A percentile compares a stretch with the other conserved stretches of the same genome.
These are phyloP conservation scores for Turritopsis rubra DNA, from an alignment of 30 jellyfish, hydroid and myxozoan species.

Conservation along the genomic window DNA sequence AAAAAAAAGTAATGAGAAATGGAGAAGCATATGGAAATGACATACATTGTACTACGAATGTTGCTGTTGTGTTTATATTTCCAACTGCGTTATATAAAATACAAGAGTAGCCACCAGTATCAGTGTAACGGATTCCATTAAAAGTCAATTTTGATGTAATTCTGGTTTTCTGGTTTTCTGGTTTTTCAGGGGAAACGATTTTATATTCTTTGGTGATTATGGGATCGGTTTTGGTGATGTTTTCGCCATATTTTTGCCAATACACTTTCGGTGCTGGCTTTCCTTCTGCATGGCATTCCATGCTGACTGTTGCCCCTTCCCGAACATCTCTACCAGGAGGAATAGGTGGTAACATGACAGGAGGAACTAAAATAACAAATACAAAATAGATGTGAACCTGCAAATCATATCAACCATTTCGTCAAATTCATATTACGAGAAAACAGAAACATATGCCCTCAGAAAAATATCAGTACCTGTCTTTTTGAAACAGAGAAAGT, in stretches of 20 bases:
- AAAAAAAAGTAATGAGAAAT: not conserved
- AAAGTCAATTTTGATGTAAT: slow-evolving; percentile 15
- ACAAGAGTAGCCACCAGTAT: slow-evolving; percentile 61
- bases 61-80: not conserved
- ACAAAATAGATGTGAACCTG: not conserved
- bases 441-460: too few relatives aligned
- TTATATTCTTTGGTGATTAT: not conserved
- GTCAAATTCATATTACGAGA: not conserved
- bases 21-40: not conserved
- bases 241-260: slow-evolving; percentile 41
- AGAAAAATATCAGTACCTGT: too few relatives aligned
- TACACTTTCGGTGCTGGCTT: slow-evolving; percentile 34
- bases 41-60: slow-evolving; percentile 27
- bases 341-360: slow-evolving; percentile 16
- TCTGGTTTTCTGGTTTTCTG: not conserved
- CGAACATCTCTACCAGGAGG: slow-evolving; percentile 3
- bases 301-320: slow-evolving; percentile 25
- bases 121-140: slow-evolving; percentile 38
- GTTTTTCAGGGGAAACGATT: not conserved
- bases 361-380: slow-evolving; percentile 26
- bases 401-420: not conserved
- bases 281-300: slow-evolving; percentile 25
- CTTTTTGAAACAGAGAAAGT: too few relatives aligned
- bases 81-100: slow-evolving; percentile 61
- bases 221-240: slow-evolving; percentile 19